Evolutionary conservation across 2,888 invertebrate genomes (phyloP), one percentile per base, ranked within the genome.

Genomic region (Eupithecia centaureata): DNA sequence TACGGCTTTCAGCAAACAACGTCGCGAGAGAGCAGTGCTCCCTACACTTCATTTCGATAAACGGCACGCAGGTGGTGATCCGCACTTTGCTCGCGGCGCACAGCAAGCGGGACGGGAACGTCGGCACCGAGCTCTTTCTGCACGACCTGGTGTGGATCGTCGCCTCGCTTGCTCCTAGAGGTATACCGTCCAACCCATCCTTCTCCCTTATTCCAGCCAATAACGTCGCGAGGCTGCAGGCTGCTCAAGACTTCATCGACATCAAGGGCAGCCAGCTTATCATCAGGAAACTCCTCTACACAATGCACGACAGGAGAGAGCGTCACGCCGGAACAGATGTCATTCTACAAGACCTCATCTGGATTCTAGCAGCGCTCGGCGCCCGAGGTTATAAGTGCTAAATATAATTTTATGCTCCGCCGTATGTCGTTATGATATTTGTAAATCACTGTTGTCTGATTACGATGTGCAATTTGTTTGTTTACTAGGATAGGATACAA

Each of bases 121-220:
- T 94, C 58, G 85, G 89, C 78, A 90, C 86, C 72, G 95, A 95
- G 79, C 83, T 93, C 71, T 88, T 95, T 78, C 82, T 94, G 76
- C 94, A 94, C 77, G 95, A 95, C 84, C 89, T 95, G 74, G 87
- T 95, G 70, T 95, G 95, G 94, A 93, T 95, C 78, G 86, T 95
- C 75, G 94, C 94, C 82, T 93, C 95, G 77, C 86, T 95, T 72
- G 91, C 94, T 27, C 91, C 94, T 42, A 92, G 88, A 94, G 94
- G 94, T 94, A 89, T 76, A 78, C 65, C 70, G 76, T 77, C 65
- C 70, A 65, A 67, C 58, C 59, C 61, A 59, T 3, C 59, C 60
- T 56, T 65, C 64, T 57, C 58, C 38, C 59, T 69, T 83, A 69
- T 91, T 92, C 65, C 88, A 94, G 94, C 88, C 63, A 93, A 91